Evolutionary conservation across 1,140 invertebrate species (phyloP).

Genomic region (Diplogasteroides magnus): DNA sequence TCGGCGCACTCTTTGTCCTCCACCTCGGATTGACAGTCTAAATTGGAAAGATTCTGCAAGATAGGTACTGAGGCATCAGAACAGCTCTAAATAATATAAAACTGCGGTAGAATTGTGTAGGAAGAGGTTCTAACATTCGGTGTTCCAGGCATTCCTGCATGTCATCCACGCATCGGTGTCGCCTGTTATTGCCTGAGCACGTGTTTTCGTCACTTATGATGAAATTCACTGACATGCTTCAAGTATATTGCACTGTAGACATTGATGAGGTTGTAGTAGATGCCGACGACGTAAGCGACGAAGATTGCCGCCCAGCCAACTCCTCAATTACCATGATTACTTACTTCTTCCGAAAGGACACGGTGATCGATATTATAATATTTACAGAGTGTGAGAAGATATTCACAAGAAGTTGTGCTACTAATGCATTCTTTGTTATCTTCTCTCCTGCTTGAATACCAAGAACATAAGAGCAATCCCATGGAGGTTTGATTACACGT

Average conservation of each 20-base stretch:
- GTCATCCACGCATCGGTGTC: background rate
- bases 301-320: conserved; percentile 5
- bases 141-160: conserved; percentile 7
- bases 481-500: no score
- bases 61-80: no score
- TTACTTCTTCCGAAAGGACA: background rate
- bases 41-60: no score
- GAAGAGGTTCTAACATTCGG: background rate
- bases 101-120: background rate
- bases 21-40: background rate
- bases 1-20: background rate
- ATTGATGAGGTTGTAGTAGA: conserved; percentile 11
- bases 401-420: no score
- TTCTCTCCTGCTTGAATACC: background rate
- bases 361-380: no score
- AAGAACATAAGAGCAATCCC: no score
- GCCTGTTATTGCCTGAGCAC: background rate
- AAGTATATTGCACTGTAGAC: conserved; percentile 6
- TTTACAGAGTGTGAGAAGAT: no score
- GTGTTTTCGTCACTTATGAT: background rate
- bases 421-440: no score
- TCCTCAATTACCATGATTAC: background rate
- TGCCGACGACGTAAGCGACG: conserved; percentile 8
- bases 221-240: conserved; percentile 1
- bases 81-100: background rate